Percentiles rank a stretch among this genome's conserved stretches.
Conservation (phyloP, 2,113 vertebrate genomes). For the Epinephelus cyanopodus region DNA sequence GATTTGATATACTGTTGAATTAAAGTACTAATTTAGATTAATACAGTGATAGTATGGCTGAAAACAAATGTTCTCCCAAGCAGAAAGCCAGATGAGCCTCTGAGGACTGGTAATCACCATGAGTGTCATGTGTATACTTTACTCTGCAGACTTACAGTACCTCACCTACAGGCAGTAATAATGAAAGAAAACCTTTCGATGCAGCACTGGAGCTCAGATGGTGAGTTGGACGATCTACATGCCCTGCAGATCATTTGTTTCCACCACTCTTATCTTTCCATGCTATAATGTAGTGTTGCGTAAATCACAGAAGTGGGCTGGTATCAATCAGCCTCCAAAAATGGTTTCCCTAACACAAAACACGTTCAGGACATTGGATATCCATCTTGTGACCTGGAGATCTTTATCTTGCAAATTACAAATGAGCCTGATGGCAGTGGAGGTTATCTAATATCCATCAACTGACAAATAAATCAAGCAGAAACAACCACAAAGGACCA, state of each 20-base stretch:
- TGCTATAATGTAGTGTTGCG: slow-evolving; percentile 40
- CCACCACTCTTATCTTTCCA: slow-evolving; percentile 55
- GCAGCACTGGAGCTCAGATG: slow-evolving; percentile 29
- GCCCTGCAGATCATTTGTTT: slow-evolving; percentile 56
- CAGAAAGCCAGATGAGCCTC: slow-evolving; percentile 11
- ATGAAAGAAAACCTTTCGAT: slow-evolving; percentile 24
- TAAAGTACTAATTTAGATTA: background rate
- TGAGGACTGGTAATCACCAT: slow-evolving; percentile 5
- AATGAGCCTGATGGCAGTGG: slow-evolving; percentile 50
- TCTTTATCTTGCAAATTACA: slow-evolving; percentile 64
- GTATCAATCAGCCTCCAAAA: slow-evolving; percentile 52
- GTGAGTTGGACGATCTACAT: slow-evolving; percentile 36
- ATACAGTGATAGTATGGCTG: background rate
- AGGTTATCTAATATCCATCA: slow-evolving; percentile 66
- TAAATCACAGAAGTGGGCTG: slow-evolving; percentile 57
- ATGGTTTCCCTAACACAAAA: slow-evolving; percentile 54
- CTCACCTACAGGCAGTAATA: slow-evolving; percentile 10
- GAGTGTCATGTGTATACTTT: background rate
- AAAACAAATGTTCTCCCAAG: background rate
- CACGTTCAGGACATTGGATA: slow-evolving; percentile 54
- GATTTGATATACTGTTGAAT: background rate
- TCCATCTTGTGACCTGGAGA: slow-evolving; percentile 53
- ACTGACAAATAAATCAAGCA: slow-evolving; percentile 58
- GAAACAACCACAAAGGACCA: slow-evolving; percentile 32
- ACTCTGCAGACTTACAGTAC: background rate